A percentile compares a stretch with the other conserved stretches of the same genome.
phyloP scores from a whole-genome alignment of 2,113 vertebrate genomes.

The Macaca mulatta region DNA sequence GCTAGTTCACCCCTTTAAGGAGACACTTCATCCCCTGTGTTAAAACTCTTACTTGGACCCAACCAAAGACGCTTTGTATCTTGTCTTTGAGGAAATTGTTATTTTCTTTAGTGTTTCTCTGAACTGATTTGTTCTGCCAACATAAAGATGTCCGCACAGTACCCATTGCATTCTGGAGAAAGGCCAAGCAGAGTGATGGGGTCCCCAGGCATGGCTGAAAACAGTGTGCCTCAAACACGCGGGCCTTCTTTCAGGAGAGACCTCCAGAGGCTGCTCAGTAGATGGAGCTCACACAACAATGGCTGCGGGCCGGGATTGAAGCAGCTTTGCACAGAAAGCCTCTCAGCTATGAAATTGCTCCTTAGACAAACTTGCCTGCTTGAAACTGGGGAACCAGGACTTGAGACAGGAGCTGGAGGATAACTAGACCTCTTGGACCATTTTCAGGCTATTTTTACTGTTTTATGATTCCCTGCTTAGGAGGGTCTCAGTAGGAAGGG shows the following conservation, averaged over 20 bases:
- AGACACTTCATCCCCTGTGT: not conserved
- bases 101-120: not conserved
- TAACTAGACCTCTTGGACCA: not conserved
- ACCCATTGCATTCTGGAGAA: not conserved
- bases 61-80: not conserved
- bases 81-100: not conserved
- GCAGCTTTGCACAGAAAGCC: not conserved
- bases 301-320: not conserved
- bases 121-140: not conserved
- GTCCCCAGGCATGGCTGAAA: not conserved
- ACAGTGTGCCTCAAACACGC: not conserved
- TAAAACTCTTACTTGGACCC: not conserved
- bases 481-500: not conserved
- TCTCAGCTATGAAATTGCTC: slow-evolving; percentile 41
- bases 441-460: not conserved
- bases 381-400: not conserved
- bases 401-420: not conserved
- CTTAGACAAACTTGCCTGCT: not conserved
- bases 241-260: not conserved
- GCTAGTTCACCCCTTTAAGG: not conserved
- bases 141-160: not conserved
- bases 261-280: not conserved
- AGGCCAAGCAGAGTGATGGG: not conserved
- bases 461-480: not conserved
- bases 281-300: not conserved